Base-by-base conservation (phyloP, 2,797 vertebrate species). In the Enteromius viviparus region DNA sequence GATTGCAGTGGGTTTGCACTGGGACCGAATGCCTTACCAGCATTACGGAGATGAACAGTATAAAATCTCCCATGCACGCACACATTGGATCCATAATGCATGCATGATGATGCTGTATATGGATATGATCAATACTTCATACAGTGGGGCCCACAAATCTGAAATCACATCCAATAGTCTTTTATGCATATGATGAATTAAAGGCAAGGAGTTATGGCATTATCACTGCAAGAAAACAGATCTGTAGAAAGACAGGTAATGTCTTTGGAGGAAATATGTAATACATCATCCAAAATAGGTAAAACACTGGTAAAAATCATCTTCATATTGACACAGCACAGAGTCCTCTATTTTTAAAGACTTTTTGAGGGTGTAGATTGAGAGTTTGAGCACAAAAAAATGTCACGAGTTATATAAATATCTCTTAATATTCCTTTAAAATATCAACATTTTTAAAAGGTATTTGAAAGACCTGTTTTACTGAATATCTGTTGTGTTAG, bases 1-100 rank as follows among this genome's bases (percentile, higher is more conserved):
- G 76, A 66, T 81, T 69, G 72, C 76, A 83, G 58, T 78, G 79
- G 34, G 78, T 60, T 55, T 49, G 65, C 65, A 21, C 42, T 2
- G 26, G 26, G 47, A 76, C 32, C 14, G 29, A 70, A 78, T 47
- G 42, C 9, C 32, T 70, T 49, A 60, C 29, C 32, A 60, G 32
- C 32, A 42, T 15, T 71, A 42, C 11, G 0, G 42, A 23, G 6
- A 72, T 29, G 3, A 45, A 45, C 15, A 12, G 40, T 60, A 29
- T 42, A 42, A 10, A n/a, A 34, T 55, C 49, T 75, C 32, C 21
- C 11, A 9, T 51, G 53, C 21, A 37, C 21, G 6, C 5, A 40
- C 17, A 6, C 62, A 55, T 26, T 34, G 15, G 47, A 69, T 53
- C 65, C 34, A 40, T 55, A 42, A 55, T 34, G 9, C 26, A 45